Evolutionary conservation across 92 coral and sea anemone species (phyloP).

Genomic region (Siderastrea radians): DNA sequence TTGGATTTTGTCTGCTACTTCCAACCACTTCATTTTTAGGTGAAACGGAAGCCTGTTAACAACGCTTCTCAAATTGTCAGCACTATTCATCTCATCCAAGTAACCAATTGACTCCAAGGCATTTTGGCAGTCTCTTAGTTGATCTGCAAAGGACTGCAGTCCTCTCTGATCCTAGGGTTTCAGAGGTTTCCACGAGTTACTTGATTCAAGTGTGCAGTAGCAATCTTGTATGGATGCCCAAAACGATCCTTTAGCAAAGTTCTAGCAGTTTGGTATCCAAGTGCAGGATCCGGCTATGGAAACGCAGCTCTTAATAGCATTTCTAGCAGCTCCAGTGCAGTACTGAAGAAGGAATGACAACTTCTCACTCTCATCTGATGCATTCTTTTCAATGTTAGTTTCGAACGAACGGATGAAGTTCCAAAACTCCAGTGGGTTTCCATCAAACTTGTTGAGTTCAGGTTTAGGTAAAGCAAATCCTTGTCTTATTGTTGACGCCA

Average conservation of each 20-base stretch:
- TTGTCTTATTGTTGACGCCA: slow-evolving; percentile 29
- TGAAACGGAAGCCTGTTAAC: slow-evolving; percentile 55
- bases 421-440: slow-evolving; percentile 54
- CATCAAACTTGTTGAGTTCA: slow-evolving; percentile 44
- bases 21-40: slow-evolving; percentile 46
- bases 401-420: slow-evolving; percentile 51
- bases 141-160: slow-evolving; percentile 31
- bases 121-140: slow-evolving; percentile 43
- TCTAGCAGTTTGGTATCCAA: slow-evolving; percentile 52
- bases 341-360: slow-evolving; percentile 53
- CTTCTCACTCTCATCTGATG: slow-evolving; percentile 19
- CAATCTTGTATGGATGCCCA: slow-evolving; percentile 59
- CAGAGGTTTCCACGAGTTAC: slow-evolving; percentile 59
- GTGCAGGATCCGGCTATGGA: slow-evolving; percentile 33
- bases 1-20: slow-evolving; percentile 36
- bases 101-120: slow-evolving; percentile 58
- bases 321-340: slow-evolving; percentile 56
- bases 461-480: slow-evolving; percentile 53
- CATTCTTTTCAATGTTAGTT: background rate
- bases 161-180: slow-evolving; percentile 41
- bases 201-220: slow-evolving; percentile 26
- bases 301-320: slow-evolving; percentile 45
- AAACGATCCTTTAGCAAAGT: slow-evolving; percentile 57
- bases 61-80: slow-evolving; percentile 51
- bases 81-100: slow-evolving; percentile 64